These are phyloP conservation scores for Coranthus polyacanthus DNA, from an alignment of 2,797 vertebrate species.

Conservation along the genomic window DNA sequence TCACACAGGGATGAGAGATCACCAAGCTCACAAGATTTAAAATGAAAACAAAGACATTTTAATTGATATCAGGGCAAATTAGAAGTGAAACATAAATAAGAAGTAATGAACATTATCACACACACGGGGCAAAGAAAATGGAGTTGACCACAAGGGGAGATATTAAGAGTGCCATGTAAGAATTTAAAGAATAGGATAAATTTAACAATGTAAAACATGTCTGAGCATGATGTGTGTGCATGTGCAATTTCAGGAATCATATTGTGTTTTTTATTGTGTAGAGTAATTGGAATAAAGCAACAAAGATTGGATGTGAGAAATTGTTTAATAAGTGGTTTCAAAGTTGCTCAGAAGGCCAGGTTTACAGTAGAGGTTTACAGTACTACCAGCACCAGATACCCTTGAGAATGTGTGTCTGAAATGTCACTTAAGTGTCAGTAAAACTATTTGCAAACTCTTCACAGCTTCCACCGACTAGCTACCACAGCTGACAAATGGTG, in stretches of 20 bases:
- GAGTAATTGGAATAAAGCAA: constrained; percentile 49
- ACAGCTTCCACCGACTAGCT: constrained; percentile 2
- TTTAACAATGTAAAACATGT: constrained; percentile 31
- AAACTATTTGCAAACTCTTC: no score
- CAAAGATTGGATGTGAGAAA: constrained; percentile 30
- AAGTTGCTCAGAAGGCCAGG: constrained; percentile 61
- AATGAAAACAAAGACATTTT: constrained; percentile 31
- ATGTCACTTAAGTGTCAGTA: not conserved
- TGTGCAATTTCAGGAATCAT: constrained; percentile 9
- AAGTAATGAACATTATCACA: constrained; percentile 53
- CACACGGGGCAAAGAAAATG: constrained; percentile 47
- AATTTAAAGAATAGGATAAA: constrained; percentile 36
- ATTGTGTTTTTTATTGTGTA: constrained; percentile 29
- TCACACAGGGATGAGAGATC: constrained; percentile 37
- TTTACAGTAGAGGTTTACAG: constrained; percentile 78
- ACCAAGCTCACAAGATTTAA: constrained; percentile 30
- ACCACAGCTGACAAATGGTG: not conserved
- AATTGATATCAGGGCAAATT: constrained; percentile 23
- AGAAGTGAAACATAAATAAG: constrained; percentile 33
- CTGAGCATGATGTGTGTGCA: constrained; percentile 24
- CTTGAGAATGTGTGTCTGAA: constrained; percentile 14
- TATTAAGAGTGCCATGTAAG: constrained; percentile 43
- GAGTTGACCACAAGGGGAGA: constrained; percentile 32
- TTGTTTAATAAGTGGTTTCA: constrained; percentile 34
- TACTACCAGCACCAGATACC: constrained; percentile 25